Base-by-base conservation (phyloP, 1,140 invertebrate genomes). In the Propsilocerus akamusi region DNA sequence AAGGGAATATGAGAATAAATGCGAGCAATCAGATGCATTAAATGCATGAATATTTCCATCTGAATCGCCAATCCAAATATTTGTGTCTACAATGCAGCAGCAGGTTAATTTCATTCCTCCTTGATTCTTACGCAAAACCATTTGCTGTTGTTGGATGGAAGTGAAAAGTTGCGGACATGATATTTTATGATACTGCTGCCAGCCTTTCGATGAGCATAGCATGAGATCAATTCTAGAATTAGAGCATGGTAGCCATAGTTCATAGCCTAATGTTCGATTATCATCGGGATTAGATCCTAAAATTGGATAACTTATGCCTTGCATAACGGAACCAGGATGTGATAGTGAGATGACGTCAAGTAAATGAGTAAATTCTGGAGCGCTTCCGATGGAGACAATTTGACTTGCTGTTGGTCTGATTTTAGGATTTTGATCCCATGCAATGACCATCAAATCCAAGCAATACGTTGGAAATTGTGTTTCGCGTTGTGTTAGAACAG, bases 381-480 rank as follows among this genome's bases (percentile, higher is more conserved):
- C 89, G 11, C 80, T 83, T 1, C 84, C 82, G 47, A 97, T 89
- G 0, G 83, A 85, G 11, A 96, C 87, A 28, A 98, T 86, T 64
- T 96, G 88, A 60, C 86, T 88, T 0, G 93, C 90, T 0, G 88
- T 86, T 0, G 95, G 94, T 26, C 95, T 72, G 37, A 65, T 76
- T 54, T 79, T 78, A 0, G 92, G 86, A 57, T 84, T 78, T 54
- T 93, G 86, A 4, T 83, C 77, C 95, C 95, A 99, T 60, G 92
- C 97, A 2, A 90, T 73, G 0, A 90, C 87, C 92, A 98, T 97
- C 12, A 95, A 69, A 68, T 97, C 94, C 49, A 98, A 68, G 55
- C 94, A 80, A 61, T 90, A 88, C 53, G 83, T 83, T 0, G 94
- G 93, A 70, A 90, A 91, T 50, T 83, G 68, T 1, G 81, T 79